These are phyloP conservation scores for Acheta domesticus DNA, from an alignment of 2,888 invertebrate genomes.

Conservation along the genomic window DNA sequence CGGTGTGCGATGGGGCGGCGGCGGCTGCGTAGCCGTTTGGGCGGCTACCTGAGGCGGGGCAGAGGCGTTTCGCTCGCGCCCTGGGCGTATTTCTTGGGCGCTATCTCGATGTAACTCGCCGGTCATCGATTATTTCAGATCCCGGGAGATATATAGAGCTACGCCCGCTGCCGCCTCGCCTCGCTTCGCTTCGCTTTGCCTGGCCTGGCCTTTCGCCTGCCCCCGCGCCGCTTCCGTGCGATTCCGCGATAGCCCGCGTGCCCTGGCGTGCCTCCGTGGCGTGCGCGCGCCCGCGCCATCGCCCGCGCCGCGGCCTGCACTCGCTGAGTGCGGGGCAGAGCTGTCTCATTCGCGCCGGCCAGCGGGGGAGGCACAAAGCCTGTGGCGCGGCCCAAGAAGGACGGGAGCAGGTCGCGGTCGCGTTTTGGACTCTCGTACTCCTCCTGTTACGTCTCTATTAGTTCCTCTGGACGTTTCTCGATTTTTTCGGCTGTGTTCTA, in stretches of 20 bases:
- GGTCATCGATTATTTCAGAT: slow-evolving; percentile 1
- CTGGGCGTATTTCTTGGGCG: not conserved
- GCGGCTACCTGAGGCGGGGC: not conserved
- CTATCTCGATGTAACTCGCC: slow-evolving; percentile 1
- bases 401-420: too few relatives aligned
- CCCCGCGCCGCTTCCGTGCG: not conserved
- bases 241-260: not conserved
- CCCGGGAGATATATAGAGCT: not conserved
- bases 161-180: not conserved
- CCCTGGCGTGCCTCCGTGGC: not conserved
- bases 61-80: not conserved
- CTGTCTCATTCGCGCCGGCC: too few relatives aligned
- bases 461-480: too few relatives aligned
- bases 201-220: too few relatives aligned
- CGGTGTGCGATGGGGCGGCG: too few relatives aligned
- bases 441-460: too few relatives aligned
- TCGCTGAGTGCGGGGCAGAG: not conserved
- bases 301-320: not conserved
- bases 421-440: too few relatives aligned
- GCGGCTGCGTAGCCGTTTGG: too few relatives aligned
- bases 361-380: too few relatives aligned
- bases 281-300: not conserved
- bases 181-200: too few relatives aligned
- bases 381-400: too few relatives aligned
- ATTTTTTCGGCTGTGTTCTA: too few relatives aligned